Conservation (phyloP, 2,113 vertebrate species). For the Pseudonaja textilis region DNA sequence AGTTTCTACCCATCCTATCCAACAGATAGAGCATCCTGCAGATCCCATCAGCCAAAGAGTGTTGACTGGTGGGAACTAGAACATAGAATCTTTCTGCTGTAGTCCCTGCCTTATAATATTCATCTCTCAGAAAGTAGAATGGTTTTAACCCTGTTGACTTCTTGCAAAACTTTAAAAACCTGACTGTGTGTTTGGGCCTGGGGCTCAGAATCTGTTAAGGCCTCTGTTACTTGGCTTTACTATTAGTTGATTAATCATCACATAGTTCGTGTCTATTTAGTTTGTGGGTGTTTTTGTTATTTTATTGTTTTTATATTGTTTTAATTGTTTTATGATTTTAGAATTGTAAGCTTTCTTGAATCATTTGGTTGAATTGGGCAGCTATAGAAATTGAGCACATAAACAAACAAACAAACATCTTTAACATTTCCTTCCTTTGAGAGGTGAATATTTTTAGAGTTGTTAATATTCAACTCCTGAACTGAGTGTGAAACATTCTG, state of each 20-base stretch:
- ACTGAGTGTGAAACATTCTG: constrained; percentile 55
- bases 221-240: background rate
- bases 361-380: background rate
- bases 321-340: background rate
- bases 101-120: background rate
- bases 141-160: background rate
- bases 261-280: background rate
- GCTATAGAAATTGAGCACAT: background rate
- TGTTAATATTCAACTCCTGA: constrained; percentile 50
- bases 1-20: background rate
- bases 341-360: background rate
- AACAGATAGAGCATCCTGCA: background rate
- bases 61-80: background rate
- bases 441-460: constrained; percentile 64
- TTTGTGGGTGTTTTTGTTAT: background rate
- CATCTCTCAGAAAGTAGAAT: background rate
- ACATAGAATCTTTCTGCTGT: background rate
- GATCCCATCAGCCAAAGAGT: background rate
- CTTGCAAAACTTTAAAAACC: background rate
- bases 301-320: background rate
- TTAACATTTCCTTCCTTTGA: constrained; percentile 65
- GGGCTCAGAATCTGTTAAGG: background rate
- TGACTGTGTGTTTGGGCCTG: background rate
- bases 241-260: background rate
- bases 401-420: background rate